phyloP scores from a whole-genome alignment of 2,888 invertebrate genomes.

The Calameuta idolon region DNA sequence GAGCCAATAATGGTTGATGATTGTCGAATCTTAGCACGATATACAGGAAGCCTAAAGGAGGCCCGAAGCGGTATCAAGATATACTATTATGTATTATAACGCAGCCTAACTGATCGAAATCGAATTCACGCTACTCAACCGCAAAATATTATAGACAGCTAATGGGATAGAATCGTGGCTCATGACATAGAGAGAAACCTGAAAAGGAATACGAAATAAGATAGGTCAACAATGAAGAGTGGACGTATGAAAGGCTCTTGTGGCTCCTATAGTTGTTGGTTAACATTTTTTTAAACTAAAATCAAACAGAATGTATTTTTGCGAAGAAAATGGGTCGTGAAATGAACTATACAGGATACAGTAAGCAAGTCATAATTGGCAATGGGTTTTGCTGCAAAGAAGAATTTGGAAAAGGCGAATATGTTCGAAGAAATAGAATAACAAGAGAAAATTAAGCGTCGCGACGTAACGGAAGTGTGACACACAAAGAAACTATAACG shows the following conservation, averaged over 20 bases:
- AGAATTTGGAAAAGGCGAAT: neutral
- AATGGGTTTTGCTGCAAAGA: neutral
- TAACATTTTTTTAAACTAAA: neutral
- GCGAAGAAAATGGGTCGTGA: neutral
- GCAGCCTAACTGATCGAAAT: neutral
- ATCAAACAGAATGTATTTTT: neutral
- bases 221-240: neutral
- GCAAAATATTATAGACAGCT: neutral
- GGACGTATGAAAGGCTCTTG: neutral
- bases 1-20: neutral
- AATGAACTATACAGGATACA: neutral
- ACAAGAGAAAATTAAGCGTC: neutral
- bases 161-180: neutral
- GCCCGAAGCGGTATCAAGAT: conserved; percentile 6
- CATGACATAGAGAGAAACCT: neutral
- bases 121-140: neutral
- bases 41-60: conserved; percentile 2
- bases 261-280: neutral
- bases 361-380: neutral
- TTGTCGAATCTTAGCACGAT: neutral
- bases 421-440: neutral
- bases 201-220: neutral
- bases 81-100: neutral
- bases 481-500: too few relatives aligned
- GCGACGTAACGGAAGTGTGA: neutral